Conservation (phyloP, 2,888 invertebrate species). For the Prostheceraeus crozeri region DNA sequence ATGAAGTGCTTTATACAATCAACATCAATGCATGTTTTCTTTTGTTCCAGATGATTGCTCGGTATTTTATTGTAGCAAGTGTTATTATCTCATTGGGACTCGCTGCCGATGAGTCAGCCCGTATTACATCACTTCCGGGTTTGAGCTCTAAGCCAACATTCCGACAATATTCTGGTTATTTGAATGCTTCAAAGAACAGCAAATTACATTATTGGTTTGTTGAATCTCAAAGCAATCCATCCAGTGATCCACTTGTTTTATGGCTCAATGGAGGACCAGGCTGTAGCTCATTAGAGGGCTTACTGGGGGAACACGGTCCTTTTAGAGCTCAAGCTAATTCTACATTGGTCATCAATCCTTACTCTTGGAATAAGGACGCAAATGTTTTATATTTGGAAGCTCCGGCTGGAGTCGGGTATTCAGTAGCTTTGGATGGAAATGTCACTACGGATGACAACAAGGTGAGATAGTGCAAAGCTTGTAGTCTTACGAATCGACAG, state of each 20-base stretch:
- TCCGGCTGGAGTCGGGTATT: conserved; percentile 60
- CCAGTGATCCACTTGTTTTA: conserved; percentile 30
- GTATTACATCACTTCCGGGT: conserved; percentile 54
- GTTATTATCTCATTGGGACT: no score
- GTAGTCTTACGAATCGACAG: no score
- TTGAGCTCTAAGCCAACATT: conserved; percentile 51
- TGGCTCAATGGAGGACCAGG: conserved; percentile 48
- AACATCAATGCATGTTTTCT: no score
- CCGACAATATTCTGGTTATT: conserved; percentile 59
- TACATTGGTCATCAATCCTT: conserved; percentile 46
- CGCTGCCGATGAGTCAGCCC: conserved; percentile 46
- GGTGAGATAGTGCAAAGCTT: no score
- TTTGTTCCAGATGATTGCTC: no score
- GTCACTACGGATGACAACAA: conserved; percentile 25
- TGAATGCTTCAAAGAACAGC: conserved; percentile 45
- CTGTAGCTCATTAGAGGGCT: conserved; percentile 45
- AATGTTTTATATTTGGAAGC: conserved; percentile 59
- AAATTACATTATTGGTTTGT: conserved; percentile 36
- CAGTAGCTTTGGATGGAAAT: conserved; percentile 50
- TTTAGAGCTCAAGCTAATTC: conserved; percentile 52
- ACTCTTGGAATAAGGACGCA: conserved; percentile 55
- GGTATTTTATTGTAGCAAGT: no score
- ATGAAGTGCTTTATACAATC: no score
- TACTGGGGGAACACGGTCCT: conserved; percentile 42
- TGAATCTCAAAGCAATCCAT: conserved; percentile 26